Evolutionary conservation across 1,140 invertebrate genomes (phyloP).

Genomic region (Neodiprion pinetum): DNA sequence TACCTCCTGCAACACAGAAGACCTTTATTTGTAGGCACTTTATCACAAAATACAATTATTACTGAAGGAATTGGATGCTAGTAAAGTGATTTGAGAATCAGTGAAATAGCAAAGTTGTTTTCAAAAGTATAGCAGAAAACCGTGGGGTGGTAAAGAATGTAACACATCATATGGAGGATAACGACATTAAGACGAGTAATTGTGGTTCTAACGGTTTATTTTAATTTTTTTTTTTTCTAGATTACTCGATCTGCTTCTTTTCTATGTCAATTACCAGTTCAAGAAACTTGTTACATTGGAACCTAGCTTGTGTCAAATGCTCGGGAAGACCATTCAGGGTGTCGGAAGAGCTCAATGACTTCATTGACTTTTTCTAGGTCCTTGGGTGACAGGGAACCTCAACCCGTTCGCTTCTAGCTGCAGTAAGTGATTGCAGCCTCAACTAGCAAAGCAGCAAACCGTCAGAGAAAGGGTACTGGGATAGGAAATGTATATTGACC

Average conservation of each 20-base stretch:
- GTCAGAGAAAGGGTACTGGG: too few species aligned
- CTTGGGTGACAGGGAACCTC: too few species aligned
- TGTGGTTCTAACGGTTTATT: constrained; percentile 41
- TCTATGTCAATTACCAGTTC: not conserved
- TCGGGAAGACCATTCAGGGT: too few species aligned
- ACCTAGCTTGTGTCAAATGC: too few species aligned
- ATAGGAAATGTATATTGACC: too few species aligned
- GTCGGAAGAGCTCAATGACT: too few species aligned
- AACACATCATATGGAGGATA: not conserved
- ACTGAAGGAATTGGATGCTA: constrained; percentile 9
- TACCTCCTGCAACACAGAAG: constrained; percentile 59
- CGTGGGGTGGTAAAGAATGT: constrained; percentile 16
- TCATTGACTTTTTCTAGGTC: too few species aligned
- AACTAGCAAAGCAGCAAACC: too few species aligned
- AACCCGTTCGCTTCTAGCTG: too few species aligned
- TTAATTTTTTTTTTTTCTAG: constrained; percentile 28
- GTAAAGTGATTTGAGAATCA: not conserved
- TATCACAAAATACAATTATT: constrained; percentile 27
- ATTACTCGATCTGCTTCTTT: constrained; percentile 24
- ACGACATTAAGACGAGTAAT: not conserved
- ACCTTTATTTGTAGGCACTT: constrained; percentile 21
- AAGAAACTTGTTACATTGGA: not conserved
- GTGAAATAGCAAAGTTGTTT: not conserved
- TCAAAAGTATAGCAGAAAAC: not conserved
- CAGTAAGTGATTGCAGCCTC: too few species aligned